Percentiles rank a stretch among this genome's conserved stretches.
phyloP scores from a whole-genome alignment of 2,888 invertebrate species.

The Galeopsomyia nigrocyanea region DNA sequence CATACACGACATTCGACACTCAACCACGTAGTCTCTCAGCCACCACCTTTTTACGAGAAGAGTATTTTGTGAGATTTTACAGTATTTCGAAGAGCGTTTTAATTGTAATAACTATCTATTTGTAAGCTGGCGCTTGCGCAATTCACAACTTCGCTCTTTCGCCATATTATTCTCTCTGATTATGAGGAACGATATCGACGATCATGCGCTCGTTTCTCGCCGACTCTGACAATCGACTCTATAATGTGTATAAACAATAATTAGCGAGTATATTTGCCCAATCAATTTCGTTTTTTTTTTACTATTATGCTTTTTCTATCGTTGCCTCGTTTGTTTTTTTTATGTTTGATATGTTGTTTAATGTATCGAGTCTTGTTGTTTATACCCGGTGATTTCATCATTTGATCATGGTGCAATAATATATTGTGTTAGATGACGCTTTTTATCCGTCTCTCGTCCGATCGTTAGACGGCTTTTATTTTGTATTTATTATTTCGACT shows the following conservation, averaged over 20 bases:
- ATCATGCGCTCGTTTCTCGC: conserved; percentile 26
- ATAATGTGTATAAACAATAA: conserved; percentile 37
- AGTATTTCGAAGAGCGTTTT: conserved; percentile 68
- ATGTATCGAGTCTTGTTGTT: conserved; percentile 19
- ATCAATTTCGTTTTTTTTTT: not conserved
- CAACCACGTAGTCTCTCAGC: conserved; percentile 52
- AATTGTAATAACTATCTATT: conserved; percentile 62
- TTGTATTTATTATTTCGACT: conserved; percentile 22
- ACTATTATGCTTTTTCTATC: not conserved
- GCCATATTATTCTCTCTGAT: conserved; percentile 25
- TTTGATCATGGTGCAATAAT: conserved; percentile 23
- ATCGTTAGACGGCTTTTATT: not conserved
- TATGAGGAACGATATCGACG: conserved; percentile 42
- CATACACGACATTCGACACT: conserved; percentile 43
- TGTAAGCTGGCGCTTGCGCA: conserved; percentile 62
- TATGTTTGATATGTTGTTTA: conserved; percentile 24
- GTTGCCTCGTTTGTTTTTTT: conserved; percentile 18
- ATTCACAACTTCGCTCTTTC: conserved; percentile 36
- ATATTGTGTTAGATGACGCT: conserved; percentile 16
- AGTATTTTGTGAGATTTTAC: conserved; percentile 69
- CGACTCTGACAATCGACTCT: conserved; percentile 47
- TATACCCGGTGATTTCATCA: conserved; percentile 34
- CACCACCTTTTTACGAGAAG: conserved; percentile 56
- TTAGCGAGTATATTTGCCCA: conserved; percentile 4
- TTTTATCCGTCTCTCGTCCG: conserved; percentile 4